phyloP scores from a whole-genome alignment of 2,888 invertebrate species.

The Yponomeuta plumbellus region DNA sequence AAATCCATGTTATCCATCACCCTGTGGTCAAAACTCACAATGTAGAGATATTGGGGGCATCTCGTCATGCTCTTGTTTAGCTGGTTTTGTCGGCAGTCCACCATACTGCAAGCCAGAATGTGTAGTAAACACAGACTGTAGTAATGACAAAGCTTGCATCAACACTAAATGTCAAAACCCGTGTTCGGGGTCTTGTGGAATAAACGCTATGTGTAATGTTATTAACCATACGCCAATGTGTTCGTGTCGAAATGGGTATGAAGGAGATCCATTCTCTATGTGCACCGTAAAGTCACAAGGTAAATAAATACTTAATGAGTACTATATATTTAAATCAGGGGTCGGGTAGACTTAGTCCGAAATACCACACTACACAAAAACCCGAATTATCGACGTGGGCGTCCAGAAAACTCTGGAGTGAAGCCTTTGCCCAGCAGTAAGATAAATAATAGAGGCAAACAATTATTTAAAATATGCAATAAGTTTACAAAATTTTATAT shows the following conservation, averaged over 20 bases:
- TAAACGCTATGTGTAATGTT: slow-evolving; percentile 83
- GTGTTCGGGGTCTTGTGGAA: slow-evolving; percentile 86
- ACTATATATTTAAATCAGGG: no score
- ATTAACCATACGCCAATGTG: slow-evolving; percentile 87
- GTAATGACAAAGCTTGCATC: slow-evolving; percentile 83
- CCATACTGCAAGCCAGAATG: slow-evolving; percentile 87
- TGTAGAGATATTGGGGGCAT: slow-evolving; percentile 72
- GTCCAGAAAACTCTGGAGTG: no score
- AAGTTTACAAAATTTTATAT: neutral
- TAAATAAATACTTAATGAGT: slow-evolving; percentile 28
- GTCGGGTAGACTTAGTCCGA: no score
- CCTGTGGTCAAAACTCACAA: slow-evolving; percentile 84
- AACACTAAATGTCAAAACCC: slow-evolving; percentile 86
- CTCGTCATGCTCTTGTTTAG: slow-evolving; percentile 81
- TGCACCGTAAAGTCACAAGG: slow-evolving; percentile 76
- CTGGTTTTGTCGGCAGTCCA: slow-evolving; percentile 81
- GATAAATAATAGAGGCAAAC: no score
- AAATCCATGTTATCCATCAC: slow-evolving; percentile 84
- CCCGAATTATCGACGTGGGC: no score
- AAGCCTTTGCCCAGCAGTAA: no score
- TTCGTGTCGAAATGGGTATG: slow-evolving; percentile 77
- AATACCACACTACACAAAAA: no score
- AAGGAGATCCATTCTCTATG: slow-evolving; percentile 85
- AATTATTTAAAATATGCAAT: neutral
- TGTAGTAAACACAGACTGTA: slow-evolving; percentile 83